Evolutionary conservation across 2,113 vertebrate species (phyloP), one percentile per base, ranked within the genome.

Genomic region (Hippocampus abdominalis): DNA sequence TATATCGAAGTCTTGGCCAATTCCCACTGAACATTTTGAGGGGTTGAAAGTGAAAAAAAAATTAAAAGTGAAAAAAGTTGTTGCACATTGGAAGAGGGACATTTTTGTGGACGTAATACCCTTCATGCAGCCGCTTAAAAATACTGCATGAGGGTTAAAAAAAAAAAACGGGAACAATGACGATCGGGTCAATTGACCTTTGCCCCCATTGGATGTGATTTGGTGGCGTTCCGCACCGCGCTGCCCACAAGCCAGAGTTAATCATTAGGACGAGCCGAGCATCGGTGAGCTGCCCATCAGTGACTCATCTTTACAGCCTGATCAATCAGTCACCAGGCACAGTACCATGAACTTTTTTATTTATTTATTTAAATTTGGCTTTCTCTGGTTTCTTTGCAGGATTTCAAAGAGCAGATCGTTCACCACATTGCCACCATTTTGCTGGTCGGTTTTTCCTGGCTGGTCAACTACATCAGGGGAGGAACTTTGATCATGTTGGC

Each of bases 341-440:
- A 7, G 27, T 27, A 40, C 39, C 2, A 40, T 66, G 49, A 70
- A 42, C 8, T 64, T 40, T 66, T 78, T 1, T 32, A 21, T 20
- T 54, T n/a, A n/a, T n/a, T n/a, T n/a, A n/a, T 11, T 53, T 23
- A 23, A 8, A 7, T 42, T 15, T 46, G 3, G 46, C 29, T 10
- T 57, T 21, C 53, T 3, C 5, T 36, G 32, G 32, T 6, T 36
- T 32, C 39, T 44, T 1, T 44, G 0, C 79, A 98, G 97, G 97
- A 98, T 73, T 98, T 98, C 83, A 96, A 95, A 73, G 96, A 98
- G 57, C 96, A 98, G 78, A 92, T 98, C 54, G 87, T 98, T 88
- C 97, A 97, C 87, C 96, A 98, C 0, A 88, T 96, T 0, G 95
- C 95, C 83, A 98, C 97, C 71, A 97, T 97, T 61, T 64, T 93